Evolutionary conservation across 2,888 invertebrate species (phyloP).

Genomic region (Lithosia quadra): DNA sequence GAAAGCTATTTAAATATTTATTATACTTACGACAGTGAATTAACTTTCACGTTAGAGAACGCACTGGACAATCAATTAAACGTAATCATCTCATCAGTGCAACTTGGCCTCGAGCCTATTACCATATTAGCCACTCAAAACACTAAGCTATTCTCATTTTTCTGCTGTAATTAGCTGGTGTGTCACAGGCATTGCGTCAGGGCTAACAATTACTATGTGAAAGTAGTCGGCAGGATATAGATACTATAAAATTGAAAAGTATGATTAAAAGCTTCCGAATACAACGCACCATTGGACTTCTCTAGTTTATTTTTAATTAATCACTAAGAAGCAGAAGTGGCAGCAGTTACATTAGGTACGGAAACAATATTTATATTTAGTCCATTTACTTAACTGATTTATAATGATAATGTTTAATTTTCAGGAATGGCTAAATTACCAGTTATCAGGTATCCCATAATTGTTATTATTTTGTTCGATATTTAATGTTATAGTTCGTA

Average conservation of each 20-base stretch:
- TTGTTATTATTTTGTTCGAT: too few species aligned
- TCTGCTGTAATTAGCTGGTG: constrained; percentile 52
- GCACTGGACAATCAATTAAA: constrained; percentile 64
- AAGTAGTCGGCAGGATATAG: not conserved
- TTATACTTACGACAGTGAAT: constrained; percentile 29
- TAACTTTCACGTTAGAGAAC: constrained; percentile 42
- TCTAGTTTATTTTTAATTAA: not conserved
- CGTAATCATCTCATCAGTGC: constrained; percentile 62
- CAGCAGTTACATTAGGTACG: not conserved
- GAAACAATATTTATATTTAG: not conserved
- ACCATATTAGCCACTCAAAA: constrained; percentile 50
- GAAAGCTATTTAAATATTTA: constrained; percentile 23
- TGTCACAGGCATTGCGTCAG: not conserved
- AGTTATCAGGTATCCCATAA: too few species aligned
- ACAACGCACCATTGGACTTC: not conserved
- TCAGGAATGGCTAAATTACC: too few species aligned
- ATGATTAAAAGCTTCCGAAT: not conserved
- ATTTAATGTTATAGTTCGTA: too few species aligned
- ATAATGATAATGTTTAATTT: too few species aligned
- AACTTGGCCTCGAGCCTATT: constrained; percentile 46
- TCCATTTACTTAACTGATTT: too few species aligned
- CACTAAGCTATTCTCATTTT: constrained; percentile 55
- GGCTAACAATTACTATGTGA: not conserved
- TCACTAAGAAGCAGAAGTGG: not conserved
- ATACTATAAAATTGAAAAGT: too few species aligned